Evolutionary conservation across 2,113 vertebrate species (phyloP).

Genomic region (Ochotona princeps): DNA sequence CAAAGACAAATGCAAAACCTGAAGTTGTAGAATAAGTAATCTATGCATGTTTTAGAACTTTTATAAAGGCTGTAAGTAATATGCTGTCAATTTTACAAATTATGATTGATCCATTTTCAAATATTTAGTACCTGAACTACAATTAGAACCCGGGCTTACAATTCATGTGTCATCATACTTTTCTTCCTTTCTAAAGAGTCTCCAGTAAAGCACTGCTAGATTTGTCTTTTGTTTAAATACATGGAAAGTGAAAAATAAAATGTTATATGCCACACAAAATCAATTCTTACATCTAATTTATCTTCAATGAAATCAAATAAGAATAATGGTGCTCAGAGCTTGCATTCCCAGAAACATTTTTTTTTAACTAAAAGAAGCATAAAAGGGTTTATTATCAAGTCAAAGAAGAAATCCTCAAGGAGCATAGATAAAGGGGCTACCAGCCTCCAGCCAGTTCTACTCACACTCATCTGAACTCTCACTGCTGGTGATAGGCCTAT

Average conservation of each 20-base stretch:
- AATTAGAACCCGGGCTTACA: conserved; percentile 52
- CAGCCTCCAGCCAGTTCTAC: conserved; percentile 82
- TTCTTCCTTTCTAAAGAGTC: conserved; percentile 52
- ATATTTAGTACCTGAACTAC: conserved; percentile 51
- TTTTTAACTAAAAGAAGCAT: conserved; percentile 65
- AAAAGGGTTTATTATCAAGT: conserved; percentile 76
- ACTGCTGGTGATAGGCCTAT: conserved; percentile 95
- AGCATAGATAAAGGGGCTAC: conserved; percentile 75
- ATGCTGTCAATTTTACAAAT: conserved; percentile 58
- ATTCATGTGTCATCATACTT: conserved; percentile 15
- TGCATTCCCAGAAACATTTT: conserved; percentile 43
- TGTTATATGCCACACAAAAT: conserved; percentile 43
- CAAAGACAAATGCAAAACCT: conserved; percentile 57
- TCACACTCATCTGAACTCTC: conserved; percentile 99
- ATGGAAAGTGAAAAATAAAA: conserved; percentile 60
- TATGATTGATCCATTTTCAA: conserved; percentile 32
- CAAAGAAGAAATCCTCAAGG: conserved; percentile 80
- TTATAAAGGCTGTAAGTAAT: conserved; percentile 33
- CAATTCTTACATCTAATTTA: conserved; percentile 40
- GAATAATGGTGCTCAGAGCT: conserved; percentile 15
- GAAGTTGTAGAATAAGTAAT: conserved; percentile 49
- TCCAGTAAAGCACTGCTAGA: conserved; percentile 47
- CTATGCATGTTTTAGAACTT: conserved; percentile 29
- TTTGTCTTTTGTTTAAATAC: conserved; percentile 49
- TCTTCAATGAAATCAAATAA: conserved; percentile 62